Conservation (phyloP, 2,113 vertebrate species). For the Piprites chloris region DNA sequence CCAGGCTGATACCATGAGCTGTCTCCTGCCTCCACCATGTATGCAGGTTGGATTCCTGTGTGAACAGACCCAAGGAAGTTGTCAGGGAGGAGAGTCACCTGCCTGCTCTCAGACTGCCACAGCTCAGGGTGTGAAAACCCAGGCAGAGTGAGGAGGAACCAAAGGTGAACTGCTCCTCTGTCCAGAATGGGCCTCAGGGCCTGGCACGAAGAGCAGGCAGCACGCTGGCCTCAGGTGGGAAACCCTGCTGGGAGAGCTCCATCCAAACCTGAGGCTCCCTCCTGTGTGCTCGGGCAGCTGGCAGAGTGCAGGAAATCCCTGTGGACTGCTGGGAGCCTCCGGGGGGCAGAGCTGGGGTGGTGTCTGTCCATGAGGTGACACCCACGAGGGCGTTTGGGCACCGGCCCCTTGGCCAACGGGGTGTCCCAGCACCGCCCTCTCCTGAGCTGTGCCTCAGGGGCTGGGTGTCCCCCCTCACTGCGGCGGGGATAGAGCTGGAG, state of each 20-base stretch:
- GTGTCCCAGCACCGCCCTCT: neutral
- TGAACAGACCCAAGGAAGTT: neutral
- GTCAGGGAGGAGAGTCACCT: neutral
- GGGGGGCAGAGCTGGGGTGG: neutral
- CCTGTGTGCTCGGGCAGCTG: neutral
- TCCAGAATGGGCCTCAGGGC: neutral
- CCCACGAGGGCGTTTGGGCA: rapidly evolving
- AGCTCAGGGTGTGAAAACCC: neutral
- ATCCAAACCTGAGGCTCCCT: neutral
- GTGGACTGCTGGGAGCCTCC: neutral
- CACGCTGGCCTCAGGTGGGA: neutral
- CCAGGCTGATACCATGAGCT: neutral
- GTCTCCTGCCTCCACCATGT: rapidly evolving
- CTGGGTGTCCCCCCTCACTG: neutral
- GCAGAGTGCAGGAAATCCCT: neutral
- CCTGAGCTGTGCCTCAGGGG: neutral
- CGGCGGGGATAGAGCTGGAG: neutral
- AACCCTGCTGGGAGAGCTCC: neutral
- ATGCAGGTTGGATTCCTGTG: neutral
- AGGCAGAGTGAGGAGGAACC: neutral
- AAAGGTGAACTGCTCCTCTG: neutral
- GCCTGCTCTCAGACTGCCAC: neutral
- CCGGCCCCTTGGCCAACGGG: neutral
- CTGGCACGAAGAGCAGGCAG: neutral
- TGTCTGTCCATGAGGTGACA: neutral